phyloP scores from a whole-genome alignment of 30 jellyfish, hydroid and myxozoan genomes.

The Aurelia sp. region DNA sequence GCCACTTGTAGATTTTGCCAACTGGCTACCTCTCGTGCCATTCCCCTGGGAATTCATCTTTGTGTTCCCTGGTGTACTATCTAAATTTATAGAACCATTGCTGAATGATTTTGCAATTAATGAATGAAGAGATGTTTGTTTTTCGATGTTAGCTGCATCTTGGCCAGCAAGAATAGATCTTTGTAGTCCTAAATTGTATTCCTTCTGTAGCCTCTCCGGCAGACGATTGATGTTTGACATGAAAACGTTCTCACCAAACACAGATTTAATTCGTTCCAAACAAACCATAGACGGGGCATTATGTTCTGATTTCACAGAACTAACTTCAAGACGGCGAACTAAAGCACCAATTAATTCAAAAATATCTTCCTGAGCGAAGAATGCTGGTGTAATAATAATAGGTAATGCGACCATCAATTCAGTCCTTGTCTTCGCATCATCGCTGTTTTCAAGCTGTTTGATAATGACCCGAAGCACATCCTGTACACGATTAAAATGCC shows the following conservation, averaged over 20 bases:
- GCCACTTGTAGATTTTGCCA: constrained; percentile 47
- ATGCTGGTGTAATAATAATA: constrained; percentile 79
- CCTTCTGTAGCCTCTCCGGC: constrained; percentile 71
- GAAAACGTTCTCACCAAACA: constrained; percentile 78
- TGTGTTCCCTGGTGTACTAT: constrained; percentile 20
- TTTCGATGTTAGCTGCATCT: constrained; percentile 40
- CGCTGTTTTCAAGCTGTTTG: constrained; percentile 65
- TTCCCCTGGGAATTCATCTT: not conserved
- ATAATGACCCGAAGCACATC: constrained; percentile 65
- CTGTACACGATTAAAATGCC: constrained; percentile 63
- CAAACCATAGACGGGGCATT: constrained; percentile 83
- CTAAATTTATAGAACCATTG: constrained; percentile 25
- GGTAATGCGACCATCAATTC: constrained; percentile 92
- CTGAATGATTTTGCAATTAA: constrained; percentile 34
- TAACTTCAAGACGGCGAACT: constrained; percentile 65
- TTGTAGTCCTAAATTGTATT: constrained; percentile 53
- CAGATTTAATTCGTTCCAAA: constrained; percentile 72
- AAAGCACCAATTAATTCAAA: constrained; percentile 64
- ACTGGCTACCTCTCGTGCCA: not conserved
- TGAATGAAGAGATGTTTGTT: constrained; percentile 39
- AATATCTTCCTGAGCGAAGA: constrained; percentile 77
- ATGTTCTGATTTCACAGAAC: constrained; percentile 77
- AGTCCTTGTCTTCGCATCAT: constrained; percentile 68
- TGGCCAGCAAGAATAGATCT: constrained; percentile 36
- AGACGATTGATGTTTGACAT: constrained; percentile 52